These are phyloP conservation scores for Bombycilla garrulus DNA, from an alignment of 2,113 vertebrate genomes.

Conservation along the genomic window DNA sequence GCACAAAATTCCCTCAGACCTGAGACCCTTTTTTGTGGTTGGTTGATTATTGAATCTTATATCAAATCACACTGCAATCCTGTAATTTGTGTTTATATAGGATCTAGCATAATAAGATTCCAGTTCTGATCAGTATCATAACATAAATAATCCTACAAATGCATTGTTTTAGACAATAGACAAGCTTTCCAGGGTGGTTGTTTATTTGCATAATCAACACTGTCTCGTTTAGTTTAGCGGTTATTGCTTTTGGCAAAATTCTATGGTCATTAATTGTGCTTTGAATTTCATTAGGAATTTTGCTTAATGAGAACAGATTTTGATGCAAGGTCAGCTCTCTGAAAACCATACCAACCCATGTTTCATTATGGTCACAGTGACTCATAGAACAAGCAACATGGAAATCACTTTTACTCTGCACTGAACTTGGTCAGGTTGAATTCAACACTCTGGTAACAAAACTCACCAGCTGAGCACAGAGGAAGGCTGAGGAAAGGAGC, in stretches of 20 bases:
- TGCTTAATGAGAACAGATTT: slow-evolving; percentile 11
- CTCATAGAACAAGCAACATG: not conserved
- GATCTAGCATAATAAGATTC: not conserved
- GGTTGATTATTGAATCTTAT: not conserved
- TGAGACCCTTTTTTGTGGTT: not conserved
- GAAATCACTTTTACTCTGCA: not conserved
- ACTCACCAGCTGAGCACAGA: not conserved
- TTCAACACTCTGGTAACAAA: not conserved
- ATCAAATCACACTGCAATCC: not conserved
- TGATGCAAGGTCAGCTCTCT: slow-evolving; percentile 5
- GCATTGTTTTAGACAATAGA: not conserved
- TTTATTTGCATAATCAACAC: slow-evolving; percentile 23
- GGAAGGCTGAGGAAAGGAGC: not conserved
- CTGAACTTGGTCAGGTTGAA: not conserved
- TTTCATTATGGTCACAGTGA: not conserved
- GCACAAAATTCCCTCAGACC: not conserved
- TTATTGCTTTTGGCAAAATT: slow-evolving; percentile 24
- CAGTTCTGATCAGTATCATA: not conserved
- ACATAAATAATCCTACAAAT: not conserved
- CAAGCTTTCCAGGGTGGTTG: not conserved
- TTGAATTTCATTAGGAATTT: slow-evolving; percentile 26
- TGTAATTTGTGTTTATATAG: not conserved
- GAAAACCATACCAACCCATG: not conserved
- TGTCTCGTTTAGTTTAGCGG: not conserved
- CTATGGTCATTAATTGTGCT: slow-evolving; percentile 21